phyloP scores from a whole-genome alignment of 2,113 vertebrate genomes.

The Chelonoidis abingdonii region DNA sequence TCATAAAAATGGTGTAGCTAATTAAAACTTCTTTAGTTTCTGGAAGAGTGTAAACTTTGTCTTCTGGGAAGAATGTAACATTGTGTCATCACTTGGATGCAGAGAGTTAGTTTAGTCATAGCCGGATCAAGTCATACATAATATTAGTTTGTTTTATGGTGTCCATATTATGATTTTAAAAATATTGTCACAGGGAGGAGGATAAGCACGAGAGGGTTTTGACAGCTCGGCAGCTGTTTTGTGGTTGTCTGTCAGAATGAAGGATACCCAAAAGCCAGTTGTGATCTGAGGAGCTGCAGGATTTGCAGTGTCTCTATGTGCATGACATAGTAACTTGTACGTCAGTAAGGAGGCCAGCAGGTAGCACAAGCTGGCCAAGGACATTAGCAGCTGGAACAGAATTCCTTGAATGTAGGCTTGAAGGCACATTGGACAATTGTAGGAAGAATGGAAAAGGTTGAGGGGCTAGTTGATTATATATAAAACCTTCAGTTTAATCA shows the following conservation, averaged over 20 bases:
- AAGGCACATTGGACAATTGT: background rate
- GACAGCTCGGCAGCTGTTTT: background rate
- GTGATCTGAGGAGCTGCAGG: background rate
- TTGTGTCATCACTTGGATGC: background rate
- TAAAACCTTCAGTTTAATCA: background rate
- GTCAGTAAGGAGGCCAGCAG: background rate
- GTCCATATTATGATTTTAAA: background rate
- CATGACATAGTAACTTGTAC: background rate
- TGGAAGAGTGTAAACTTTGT: background rate
- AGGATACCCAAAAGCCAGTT: accelerated
- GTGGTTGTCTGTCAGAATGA: background rate
- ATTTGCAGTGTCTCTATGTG: background rate
- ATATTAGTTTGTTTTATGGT: background rate
- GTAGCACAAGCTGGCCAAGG: background rate
- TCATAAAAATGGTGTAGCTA: background rate
- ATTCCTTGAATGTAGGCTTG: background rate
- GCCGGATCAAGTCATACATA: background rate
- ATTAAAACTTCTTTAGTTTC: background rate
- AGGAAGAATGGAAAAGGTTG: background rate
- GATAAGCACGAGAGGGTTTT: background rate
- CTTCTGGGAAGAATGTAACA: background rate
- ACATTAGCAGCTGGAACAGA: background rate
- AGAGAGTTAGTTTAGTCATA: background rate
- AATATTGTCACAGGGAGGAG: background rate
- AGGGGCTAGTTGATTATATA: background rate